Conservation (phyloP, 2,113 vertebrate genomes). For the Sebastes fasciatus region DNA sequence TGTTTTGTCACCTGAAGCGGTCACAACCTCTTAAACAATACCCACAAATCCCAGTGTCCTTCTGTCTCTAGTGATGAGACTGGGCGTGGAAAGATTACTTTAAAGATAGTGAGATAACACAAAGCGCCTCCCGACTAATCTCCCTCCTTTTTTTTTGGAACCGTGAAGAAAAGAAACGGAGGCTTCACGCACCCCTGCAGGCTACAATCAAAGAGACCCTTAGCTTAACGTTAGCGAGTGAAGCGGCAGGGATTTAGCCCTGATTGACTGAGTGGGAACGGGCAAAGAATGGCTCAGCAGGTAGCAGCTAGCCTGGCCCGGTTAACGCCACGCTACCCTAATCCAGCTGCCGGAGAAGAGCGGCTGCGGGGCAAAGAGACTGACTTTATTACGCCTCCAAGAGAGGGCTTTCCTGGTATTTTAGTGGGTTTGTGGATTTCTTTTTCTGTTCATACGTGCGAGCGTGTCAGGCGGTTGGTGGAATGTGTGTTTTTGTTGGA, state of each 20-base stretch:
- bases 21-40: slow-evolving; percentile 61
- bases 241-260: slow-evolving; percentile 68
- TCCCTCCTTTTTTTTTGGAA: slow-evolving; percentile 35
- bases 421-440: slow-evolving; percentile 58
- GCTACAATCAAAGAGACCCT: slow-evolving; percentile 73
- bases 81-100: slow-evolving; percentile 36
- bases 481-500: slow-evolving; percentile 65
- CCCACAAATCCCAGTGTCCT: slow-evolving; percentile 47
- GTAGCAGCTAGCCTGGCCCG: slow-evolving; percentile 62
- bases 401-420: slow-evolving; percentile 56
- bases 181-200: slow-evolving; percentile 70
- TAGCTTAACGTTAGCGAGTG: slow-evolving; percentile 67
- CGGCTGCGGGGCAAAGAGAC: slow-evolving; percentile 39
- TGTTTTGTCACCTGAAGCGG: slow-evolving; percentile 59
- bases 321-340: slow-evolving; percentile 56
- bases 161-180: slow-evolving; percentile 51
- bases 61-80: slow-evolving; percentile 44
- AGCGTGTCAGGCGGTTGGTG: slow-evolving; percentile 23
- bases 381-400: slow-evolving; percentile 60
- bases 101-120: slow-evolving; percentile 72
- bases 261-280: slow-evolving; percentile 68
- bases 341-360: slow-evolving; percentile 57
- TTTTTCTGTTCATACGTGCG: slow-evolving; percentile 46
- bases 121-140: slow-evolving; percentile 71
- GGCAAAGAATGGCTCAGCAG: slow-evolving; percentile 75